A percentile compares a stretch with the other conserved stretches of the same genome.
Evolutionary conservation across 37 sponge, comb jelly and placozoan genomes (phyloP).

Genomic region (Mnemiopsis leidyi): DNA sequence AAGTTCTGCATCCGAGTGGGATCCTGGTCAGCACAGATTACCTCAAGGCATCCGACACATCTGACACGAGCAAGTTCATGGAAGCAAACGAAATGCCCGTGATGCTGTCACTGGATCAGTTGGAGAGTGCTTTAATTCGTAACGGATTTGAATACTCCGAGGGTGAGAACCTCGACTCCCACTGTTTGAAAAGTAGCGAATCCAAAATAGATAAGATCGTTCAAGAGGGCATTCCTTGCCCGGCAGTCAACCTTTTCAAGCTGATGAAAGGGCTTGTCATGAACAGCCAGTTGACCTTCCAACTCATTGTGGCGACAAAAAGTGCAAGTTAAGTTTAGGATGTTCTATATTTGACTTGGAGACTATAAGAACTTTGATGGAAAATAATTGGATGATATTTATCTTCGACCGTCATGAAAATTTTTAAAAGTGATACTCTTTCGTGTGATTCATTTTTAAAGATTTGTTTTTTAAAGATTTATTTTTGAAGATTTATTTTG

Average conservation of each 20-base stretch:
- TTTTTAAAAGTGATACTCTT: too few species aligned
- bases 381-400: too few species aligned
- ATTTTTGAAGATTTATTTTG: too few species aligned
- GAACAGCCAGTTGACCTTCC: not conserved
- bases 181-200: not conserved
- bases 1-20: not conserved
- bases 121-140: not conserved
- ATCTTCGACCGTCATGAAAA: too few species aligned
- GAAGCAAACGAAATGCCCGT: not conserved
- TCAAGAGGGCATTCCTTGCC: not conserved
- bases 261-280: not conserved
- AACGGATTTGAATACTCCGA: constrained; percentile 9
- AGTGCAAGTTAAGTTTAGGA: too few species aligned
- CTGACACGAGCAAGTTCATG: not conserved
- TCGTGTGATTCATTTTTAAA: too few species aligned
- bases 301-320: not conserved
- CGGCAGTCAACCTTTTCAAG: not conserved
- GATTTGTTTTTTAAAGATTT: too few species aligned
- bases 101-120: not conserved
- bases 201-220: not conserved
- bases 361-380: too few species aligned
- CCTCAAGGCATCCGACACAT: not conserved
- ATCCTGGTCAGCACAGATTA: not conserved
- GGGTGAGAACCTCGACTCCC: not conserved
- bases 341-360: too few species aligned